A percentile compares a stretch with the other conserved stretches of the same genome.
phyloP scores from a whole-genome alignment of 2,888 invertebrate species.

The Dryococelus australis region DNA sequence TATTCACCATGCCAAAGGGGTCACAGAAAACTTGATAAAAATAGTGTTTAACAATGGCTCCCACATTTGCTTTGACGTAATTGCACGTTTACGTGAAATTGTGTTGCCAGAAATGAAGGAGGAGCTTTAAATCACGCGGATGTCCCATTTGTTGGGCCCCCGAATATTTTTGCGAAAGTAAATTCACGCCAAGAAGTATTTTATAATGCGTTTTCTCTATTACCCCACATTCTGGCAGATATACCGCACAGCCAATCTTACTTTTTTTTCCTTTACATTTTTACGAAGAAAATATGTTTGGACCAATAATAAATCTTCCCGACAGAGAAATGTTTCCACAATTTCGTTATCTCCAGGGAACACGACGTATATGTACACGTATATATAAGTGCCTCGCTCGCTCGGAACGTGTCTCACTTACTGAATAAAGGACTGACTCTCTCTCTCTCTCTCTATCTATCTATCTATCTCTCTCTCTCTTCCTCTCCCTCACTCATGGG shows the following conservation, averaged over 20 bases:
- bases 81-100: background rate
- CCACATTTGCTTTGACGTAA: too few relatives aligned
- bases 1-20: too few relatives aligned
- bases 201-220: background rate
- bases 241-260: slow-evolving; percentile 8
- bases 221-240: background rate
- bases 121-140: background rate
- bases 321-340: slow-evolving; percentile 16
- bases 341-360: background rate
- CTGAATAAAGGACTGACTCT: background rate
- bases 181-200: slow-evolving; percentile 1
- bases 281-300: background rate
- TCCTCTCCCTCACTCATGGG: too few relatives aligned
- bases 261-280: background rate
- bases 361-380: background rate
- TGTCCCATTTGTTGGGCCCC: background rate
- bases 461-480: too few relatives aligned
- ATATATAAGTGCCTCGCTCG: background rate
- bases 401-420: background rate
- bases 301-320: slow-evolving; percentile 9
- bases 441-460: too few relatives aligned
- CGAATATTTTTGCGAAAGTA: background rate
- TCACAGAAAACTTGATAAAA: too few relatives aligned
- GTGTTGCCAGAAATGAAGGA: background rate
- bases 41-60: too few relatives aligned